Percentiles rank a stretch among this genome's conserved stretches.
Conservation (phyloP, 2,797 vertebrate genomes). For the Silurus aristotelis region DNA sequence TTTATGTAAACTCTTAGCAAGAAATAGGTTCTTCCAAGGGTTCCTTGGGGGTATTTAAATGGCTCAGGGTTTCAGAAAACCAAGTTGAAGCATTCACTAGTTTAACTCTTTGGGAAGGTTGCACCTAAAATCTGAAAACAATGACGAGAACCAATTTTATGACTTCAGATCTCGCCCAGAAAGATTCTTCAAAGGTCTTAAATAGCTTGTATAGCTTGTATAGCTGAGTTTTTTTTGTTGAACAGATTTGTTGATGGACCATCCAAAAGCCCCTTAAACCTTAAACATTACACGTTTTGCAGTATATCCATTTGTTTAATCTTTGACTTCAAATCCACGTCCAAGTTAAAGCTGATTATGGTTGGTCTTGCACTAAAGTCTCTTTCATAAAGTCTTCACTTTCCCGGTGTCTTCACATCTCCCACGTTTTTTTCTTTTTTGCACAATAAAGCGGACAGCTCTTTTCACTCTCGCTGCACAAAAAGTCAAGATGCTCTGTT, state of each 20-base stretch:
- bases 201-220: background rate
- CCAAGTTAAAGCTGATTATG: background rate
- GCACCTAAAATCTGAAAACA: background rate
- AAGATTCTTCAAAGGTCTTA: background rate
- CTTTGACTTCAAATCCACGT: background rate
- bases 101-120: background rate
- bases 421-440: background rate
- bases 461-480: slow-evolving; percentile 20
- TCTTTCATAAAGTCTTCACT: background rate
- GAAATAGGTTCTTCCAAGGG: background rate
- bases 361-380: background rate
- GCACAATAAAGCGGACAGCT: slow-evolving; percentile 20
- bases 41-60: background rate
- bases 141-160: background rate
- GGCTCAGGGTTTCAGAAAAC: background rate
- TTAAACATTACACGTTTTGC: background rate
- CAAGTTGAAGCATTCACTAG: background rate
- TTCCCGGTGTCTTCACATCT: background rate
- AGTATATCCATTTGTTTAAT: background rate
- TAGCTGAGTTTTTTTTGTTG: background rate
- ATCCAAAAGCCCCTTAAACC: background rate
- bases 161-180: background rate
- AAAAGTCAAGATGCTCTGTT: slow-evolving; percentile 38
- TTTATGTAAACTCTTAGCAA: background rate
- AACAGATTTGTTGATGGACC: background rate